A percentile compares a stretch with the other conserved stretches of the same genome.
phyloP scores from a whole-genome alignment of 2,888 invertebrate species.

The Allacma fusca region DNA sequence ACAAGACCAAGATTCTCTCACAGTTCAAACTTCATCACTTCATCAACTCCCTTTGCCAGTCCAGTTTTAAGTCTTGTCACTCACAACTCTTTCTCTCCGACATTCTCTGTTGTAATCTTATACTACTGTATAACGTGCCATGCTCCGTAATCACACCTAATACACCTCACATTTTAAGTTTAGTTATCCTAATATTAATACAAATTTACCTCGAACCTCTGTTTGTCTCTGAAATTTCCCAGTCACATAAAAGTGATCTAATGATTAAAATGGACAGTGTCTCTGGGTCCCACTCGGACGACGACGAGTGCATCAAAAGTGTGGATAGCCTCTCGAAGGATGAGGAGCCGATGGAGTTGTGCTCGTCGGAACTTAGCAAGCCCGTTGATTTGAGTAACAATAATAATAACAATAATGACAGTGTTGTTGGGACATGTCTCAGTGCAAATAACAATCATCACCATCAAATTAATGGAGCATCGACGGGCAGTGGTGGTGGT shows the following conservation, averaged over 20 bases:
- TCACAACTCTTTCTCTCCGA: too few relatives aligned
- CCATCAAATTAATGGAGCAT: constrained; percentile 36
- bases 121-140: too few relatives aligned
- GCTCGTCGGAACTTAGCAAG: constrained; percentile 55
- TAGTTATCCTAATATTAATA: too few relatives aligned
- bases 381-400: constrained; percentile 61
- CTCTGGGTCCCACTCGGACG: constrained; percentile 29
- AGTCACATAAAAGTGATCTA: too few relatives aligned
- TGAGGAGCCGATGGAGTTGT: constrained; percentile 55
- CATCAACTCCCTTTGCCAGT: not conserved
- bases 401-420: constrained; percentile 52
- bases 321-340: constrained; percentile 21
- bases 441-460: constrained; percentile 50
- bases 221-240: too few relatives aligned
- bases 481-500: constrained; percentile 41
- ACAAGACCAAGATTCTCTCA: not conserved
- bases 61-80: not conserved
- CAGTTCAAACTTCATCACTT: constrained; percentile 27
- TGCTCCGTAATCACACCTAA: too few relatives aligned
- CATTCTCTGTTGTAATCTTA: too few relatives aligned
- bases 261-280: constrained; percentile 42
- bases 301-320: constrained; percentile 32
- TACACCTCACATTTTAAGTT: too few relatives aligned
- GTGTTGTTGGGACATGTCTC: not conserved
- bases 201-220: too few relatives aligned